These are phyloP conservation scores for Heliothis virescens DNA, from an alignment of 1,140 invertebrate species.

Conservation along the genomic window DNA sequence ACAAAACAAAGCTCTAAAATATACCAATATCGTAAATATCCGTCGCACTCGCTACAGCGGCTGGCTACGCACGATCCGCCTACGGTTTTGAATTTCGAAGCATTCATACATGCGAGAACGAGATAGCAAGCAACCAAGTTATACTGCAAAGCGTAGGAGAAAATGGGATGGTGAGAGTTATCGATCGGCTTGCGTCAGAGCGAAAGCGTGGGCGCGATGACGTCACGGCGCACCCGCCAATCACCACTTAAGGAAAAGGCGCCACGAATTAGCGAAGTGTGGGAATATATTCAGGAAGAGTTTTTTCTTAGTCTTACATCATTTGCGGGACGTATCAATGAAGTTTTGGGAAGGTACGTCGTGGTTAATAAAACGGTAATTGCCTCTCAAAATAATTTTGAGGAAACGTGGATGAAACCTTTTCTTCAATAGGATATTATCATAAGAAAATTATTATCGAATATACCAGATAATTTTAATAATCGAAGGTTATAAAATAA, in stretches of 20 bases:
- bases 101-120: slow-evolving; percentile 72
- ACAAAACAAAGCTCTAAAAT: slow-evolving; percentile 67
- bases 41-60: slow-evolving; percentile 51
- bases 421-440: too few species aligned
- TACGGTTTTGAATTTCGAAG: slow-evolving; percentile 78
- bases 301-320: slow-evolving; percentile 32
- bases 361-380: not conserved
- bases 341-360: not conserved
- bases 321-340: slow-evolving; percentile 30
- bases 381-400: too few species aligned
- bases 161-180: slow-evolving; percentile 65
- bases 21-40: slow-evolving; percentile 68
- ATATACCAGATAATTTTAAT: not conserved
- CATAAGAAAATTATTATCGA: not conserved
- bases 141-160: slow-evolving; percentile 7
- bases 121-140: slow-evolving; percentile 50
- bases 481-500: too few species aligned
- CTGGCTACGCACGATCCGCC: slow-evolving; percentile 78
- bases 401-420: too few species aligned
- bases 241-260: slow-evolving; percentile 73
- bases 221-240: slow-evolving; percentile 78
- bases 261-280: slow-evolving; percentile 66
- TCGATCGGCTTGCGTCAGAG: slow-evolving; percentile 84
- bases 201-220: slow-evolving; percentile 82
- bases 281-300: slow-evolving; percentile 45